A percentile compares a stretch with the other conserved stretches of the same genome.
These are phyloP conservation scores for Tragelaphus buxtoni DNA, from an alignment of 2,113 vertebrate genomes.

Conservation along the genomic window DNA sequence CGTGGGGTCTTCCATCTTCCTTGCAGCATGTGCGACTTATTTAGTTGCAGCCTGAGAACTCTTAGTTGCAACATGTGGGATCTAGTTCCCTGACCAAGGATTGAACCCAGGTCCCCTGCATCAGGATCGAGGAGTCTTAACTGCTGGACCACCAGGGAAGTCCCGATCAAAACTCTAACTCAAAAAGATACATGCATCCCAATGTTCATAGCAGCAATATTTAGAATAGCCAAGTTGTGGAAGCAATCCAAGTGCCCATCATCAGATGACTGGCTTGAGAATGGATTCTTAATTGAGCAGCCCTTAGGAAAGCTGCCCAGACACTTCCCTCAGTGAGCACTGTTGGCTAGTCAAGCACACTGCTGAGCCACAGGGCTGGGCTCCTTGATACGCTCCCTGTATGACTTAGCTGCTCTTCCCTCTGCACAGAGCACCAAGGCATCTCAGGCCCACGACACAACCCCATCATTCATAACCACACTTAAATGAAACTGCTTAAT, in stretches of 20 bases:
- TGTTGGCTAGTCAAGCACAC: background rate
- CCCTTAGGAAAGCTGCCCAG: background rate
- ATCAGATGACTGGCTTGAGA: background rate
- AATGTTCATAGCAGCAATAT: background rate
- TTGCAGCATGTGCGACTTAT: background rate
- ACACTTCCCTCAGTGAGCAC: background rate
- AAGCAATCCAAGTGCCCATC: background rate
- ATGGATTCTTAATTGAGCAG: background rate
- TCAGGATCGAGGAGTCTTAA: background rate
- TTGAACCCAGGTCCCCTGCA: background rate
- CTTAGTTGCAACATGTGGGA: background rate
- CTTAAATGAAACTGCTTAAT: background rate
- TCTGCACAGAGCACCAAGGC: background rate
- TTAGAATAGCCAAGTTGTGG: background rate
- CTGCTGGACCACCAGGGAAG: background rate
- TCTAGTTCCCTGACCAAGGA: background rate
- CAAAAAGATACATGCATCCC: background rate
- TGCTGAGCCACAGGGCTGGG: rapidly evolving
- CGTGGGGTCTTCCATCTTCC: background rate
- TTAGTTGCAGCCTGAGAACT: background rate
- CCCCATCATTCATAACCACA: background rate
- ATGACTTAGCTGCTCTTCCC: background rate
- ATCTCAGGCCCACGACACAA: background rate
- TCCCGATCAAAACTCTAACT: background rate
- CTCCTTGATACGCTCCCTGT: rapidly evolving